phyloP scores from a whole-genome alignment of 2,113 vertebrate genomes.

The Perognathus longimembris region DNA sequence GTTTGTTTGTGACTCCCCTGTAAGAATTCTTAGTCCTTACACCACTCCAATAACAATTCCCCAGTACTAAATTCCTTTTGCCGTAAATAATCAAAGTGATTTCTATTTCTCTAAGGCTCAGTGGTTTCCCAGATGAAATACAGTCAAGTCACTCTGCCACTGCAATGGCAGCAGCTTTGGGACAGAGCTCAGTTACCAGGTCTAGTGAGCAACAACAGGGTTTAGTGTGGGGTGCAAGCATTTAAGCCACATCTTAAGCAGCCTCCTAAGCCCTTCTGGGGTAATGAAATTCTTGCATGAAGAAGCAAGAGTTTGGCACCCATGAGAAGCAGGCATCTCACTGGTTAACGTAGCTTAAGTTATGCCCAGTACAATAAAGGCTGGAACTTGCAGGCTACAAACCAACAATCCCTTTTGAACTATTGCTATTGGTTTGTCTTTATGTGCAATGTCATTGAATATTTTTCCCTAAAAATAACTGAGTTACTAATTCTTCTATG shows the following conservation, averaged over 20 bases:
- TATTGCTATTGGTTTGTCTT: slow-evolving; percentile 41
- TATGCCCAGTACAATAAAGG: neutral
- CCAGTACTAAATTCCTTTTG: neutral
- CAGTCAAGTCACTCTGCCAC: neutral
- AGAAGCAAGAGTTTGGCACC: neutral
- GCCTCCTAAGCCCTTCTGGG: neutral
- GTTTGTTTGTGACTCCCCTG: neutral
- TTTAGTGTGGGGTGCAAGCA: neutral
- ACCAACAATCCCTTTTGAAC: slow-evolving; percentile 1
- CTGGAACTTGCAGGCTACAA: neutral
- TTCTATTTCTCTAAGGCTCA: neutral
- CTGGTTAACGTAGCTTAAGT: neutral
- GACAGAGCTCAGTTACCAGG: neutral
- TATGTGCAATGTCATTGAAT: neutral
- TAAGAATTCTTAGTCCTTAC: neutral
- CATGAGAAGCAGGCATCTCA: neutral
- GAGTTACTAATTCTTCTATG: neutral
- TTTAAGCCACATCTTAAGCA: neutral
- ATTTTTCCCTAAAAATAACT: slow-evolving; percentile 33
- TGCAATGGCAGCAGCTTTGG: neutral
- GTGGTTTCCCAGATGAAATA: neutral
- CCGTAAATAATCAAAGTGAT: neutral
- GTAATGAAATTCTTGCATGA: neutral
- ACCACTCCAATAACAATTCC: neutral
- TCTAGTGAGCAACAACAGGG: neutral